These are phyloP conservation scores for Centropyge bicolor DNA, from an alignment of 2,797 vertebrate genomes.

Conservation along the genomic window DNA sequence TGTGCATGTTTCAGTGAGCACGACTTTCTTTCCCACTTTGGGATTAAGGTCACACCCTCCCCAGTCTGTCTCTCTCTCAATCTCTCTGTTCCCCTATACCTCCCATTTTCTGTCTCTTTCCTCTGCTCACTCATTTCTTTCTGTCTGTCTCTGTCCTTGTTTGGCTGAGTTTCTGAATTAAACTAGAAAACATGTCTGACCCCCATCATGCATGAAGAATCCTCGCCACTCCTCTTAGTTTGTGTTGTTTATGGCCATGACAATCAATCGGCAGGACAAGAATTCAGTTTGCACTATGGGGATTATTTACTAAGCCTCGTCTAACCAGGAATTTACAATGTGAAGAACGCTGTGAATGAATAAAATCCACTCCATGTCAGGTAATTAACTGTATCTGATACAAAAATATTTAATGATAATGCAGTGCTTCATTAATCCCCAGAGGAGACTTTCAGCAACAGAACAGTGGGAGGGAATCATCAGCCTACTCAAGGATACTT, in stretches of 20 bases:
- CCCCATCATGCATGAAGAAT: slow-evolving; percentile 35
- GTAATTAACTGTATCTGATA: slow-evolving; percentile 19
- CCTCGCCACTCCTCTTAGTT: slow-evolving; percentile 26
- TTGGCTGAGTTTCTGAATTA: slow-evolving; percentile 26
- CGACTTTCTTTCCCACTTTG: slow-evolving; percentile 51
- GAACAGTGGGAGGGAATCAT: slow-evolving; percentile 28
- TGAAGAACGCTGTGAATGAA: slow-evolving; percentile 33
- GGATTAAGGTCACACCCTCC: slow-evolving; percentile 76
- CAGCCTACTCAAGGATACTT: slow-evolving; percentile 4
- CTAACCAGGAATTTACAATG: slow-evolving; percentile 25
- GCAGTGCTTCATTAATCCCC: not conserved
- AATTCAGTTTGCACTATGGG: slow-evolving; percentile 11
- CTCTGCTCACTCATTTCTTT: slow-evolving; percentile 22
- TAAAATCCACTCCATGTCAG: not conserved
- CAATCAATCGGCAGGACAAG: slow-evolving; percentile 35
- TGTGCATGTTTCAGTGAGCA: slow-evolving; percentile 1
- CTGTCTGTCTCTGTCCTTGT: slow-evolving; percentile 15
- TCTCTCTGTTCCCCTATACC: slow-evolving; percentile 1
- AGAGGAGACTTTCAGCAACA: slow-evolving; percentile 21
- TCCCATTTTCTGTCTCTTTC: slow-evolving; percentile 17
- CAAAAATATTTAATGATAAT: slow-evolving; percentile 7
- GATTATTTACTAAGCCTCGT: slow-evolving; percentile 25
- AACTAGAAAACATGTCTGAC: slow-evolving; percentile 36
- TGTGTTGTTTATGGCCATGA: slow-evolving; percentile 27
- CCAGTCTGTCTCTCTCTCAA: slow-evolving; percentile 20